A percentile compares a stretch with the other conserved stretches of the same genome.
phyloP scores from a whole-genome alignment of 1,140 invertebrate genomes.

The Argopecten irradians region DNA sequence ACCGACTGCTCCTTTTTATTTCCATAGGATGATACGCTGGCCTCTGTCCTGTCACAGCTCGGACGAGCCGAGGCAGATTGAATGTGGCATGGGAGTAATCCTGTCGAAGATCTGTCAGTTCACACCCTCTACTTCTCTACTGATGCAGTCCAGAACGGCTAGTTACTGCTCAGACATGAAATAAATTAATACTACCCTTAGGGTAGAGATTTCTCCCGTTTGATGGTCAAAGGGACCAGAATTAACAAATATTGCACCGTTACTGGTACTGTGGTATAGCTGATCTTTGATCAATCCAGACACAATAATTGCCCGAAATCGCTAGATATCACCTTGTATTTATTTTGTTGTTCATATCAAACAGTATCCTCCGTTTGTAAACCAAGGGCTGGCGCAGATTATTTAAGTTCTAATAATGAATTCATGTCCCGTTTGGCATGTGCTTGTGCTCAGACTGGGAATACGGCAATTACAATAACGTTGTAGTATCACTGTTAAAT shows the following conservation, averaged over 20 bases:
- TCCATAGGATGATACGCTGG: not conserved
- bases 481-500: not conserved
- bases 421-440: not conserved
- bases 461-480: not conserved
- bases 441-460: slow-evolving; percentile 14
- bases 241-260: slow-evolving; percentile 18
- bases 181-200: slow-evolving; percentile 16
- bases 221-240: not conserved
- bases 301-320: not conserved
- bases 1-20: slow-evolving; percentile 21
- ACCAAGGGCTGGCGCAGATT: not conserved
- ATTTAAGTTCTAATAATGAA: slow-evolving; percentile 23
- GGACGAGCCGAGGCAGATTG: not conserved
- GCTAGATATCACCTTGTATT: slow-evolving; percentile 5
- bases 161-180: slow-evolving; percentile 1
- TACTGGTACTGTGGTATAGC: not conserved
- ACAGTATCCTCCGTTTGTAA: not conserved
- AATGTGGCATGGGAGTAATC: not conserved
- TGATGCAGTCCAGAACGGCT: slow-evolving; percentile 14
- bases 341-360: slow-evolving; percentile 23
- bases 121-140: not conserved
- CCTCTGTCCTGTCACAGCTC: slow-evolving; percentile 5
- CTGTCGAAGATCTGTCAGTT: not conserved
- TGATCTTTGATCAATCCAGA: slow-evolving; percentile 2
- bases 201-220: not conserved